A percentile compares a stretch with the other conserved stretches of the same genome.
Evolutionary conservation across 1,140 invertebrate species (phyloP).

Genomic region (Atta cephalotes): DNA sequence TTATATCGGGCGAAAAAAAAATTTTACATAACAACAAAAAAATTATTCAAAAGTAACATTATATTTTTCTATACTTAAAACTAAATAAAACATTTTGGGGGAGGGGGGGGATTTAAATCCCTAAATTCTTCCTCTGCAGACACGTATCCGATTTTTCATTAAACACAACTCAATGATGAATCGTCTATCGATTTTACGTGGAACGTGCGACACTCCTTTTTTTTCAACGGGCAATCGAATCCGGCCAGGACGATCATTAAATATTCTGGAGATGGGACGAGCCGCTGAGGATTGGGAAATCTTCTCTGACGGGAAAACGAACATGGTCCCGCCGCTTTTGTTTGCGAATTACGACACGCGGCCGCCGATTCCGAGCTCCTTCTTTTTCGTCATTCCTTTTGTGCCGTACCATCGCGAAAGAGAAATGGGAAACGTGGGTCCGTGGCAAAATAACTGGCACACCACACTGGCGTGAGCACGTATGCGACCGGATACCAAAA

Average conservation of each 20-base stretch:
- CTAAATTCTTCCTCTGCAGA: too few species aligned
- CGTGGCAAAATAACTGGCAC: neutral
- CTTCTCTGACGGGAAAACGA: conserved; percentile 4
- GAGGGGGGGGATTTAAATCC: too few species aligned
- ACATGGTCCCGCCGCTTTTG: conserved; percentile 6
- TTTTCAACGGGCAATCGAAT: neutral
- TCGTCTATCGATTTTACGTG: neutral
- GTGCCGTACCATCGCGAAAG: neutral
- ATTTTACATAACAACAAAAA: too few species aligned
- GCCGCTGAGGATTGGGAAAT: conserved; percentile 11
- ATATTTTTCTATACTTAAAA: too few species aligned
- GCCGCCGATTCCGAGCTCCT: too few species aligned
- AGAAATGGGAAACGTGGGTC: conserved; percentile 11
- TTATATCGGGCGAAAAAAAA: too few species aligned
- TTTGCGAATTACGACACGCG: conserved; percentile 25
- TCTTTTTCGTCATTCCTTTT: neutral
- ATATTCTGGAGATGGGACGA: conserved; percentile 15
- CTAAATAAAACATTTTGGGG: too few species aligned
- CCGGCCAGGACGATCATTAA: neutral
- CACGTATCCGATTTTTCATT: neutral
- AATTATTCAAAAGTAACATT: too few species aligned
- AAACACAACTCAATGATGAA: too few species aligned
- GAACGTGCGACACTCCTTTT: neutral
- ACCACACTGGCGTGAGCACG: neutral
- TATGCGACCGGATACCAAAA: conserved; percentile 34